Conservation (phyloP, 2,888 invertebrate species). For the Shargacucullia verbasci region DNA sequence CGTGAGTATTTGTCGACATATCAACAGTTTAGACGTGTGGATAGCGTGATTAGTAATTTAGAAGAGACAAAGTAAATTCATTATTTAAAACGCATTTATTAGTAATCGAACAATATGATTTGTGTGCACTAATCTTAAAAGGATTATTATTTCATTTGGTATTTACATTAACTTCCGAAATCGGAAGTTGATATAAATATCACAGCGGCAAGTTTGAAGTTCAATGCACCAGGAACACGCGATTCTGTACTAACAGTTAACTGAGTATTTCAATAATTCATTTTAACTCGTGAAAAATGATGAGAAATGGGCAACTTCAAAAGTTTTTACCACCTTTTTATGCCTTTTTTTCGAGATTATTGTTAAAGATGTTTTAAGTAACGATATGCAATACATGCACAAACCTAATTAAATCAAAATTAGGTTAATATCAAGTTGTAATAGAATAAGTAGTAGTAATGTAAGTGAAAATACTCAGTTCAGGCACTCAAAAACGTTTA, state of each 20-base stretch:
- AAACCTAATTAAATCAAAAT: too few relatives aligned
- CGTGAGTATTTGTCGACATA: not conserved
- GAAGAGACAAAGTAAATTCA: not conserved
- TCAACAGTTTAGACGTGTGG: conserved; percentile 5
- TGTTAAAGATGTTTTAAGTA: conserved; percentile 13
- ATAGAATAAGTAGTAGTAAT: too few relatives aligned
- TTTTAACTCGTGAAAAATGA: conserved; percentile 22
- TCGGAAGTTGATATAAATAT: too few relatives aligned
- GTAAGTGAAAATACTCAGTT: too few relatives aligned
- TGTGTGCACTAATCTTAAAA: conserved; percentile 10
- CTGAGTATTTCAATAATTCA: conserved; percentile 17
- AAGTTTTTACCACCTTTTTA: conserved; percentile 33
- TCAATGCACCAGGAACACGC: conserved; percentile 45
- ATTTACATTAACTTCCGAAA: conserved; percentile 20
- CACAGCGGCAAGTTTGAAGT: conserved; percentile 37
- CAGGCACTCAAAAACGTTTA: too few relatives aligned
- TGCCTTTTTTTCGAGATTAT: conserved; percentile 7
- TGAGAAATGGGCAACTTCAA: conserved; percentile 10
- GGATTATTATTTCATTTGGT: conserved; percentile 10
- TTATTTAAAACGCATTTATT: conserved; percentile 9
- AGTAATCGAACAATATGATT: conserved; percentile 5
- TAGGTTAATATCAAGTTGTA: too few relatives aligned
- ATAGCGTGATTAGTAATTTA: not conserved
- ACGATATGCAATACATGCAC: too few relatives aligned
- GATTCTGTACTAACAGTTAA: conserved; percentile 31